phyloP scores from a whole-genome alignment of 2,888 invertebrate species.

The Caenorhabditis sinica region DNA sequence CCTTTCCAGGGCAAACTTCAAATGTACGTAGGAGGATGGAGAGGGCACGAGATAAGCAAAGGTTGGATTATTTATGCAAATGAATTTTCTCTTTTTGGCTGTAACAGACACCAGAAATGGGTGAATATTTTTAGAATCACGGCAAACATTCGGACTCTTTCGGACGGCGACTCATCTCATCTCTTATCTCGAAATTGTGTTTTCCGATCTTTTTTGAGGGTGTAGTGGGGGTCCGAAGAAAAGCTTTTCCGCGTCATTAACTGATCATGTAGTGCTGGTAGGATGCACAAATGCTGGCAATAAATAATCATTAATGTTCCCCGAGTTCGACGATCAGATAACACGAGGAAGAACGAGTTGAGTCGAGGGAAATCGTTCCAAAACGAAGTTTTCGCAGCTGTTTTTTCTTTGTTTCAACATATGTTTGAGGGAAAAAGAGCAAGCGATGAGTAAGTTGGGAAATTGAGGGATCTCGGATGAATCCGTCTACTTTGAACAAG shows the following conservation, averaged over 20 bases:
- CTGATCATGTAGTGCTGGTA: constrained; percentile 59
- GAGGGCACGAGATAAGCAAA: constrained; percentile 17
- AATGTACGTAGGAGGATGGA: constrained; percentile 49
- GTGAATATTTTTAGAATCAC: constrained; percentile 12
- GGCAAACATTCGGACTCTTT: too few relatives aligned
- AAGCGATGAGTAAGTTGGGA: constrained; percentile 14
- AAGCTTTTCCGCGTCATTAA: constrained; percentile 55
- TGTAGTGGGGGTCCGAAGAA: constrained; percentile 11
- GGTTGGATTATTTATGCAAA: constrained; percentile 52
- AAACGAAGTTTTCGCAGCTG: constrained; percentile 56
- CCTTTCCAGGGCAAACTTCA: constrained; percentile 52
- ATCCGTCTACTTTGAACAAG: constrained; percentile 20
- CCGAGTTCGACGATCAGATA: constrained; percentile 62
- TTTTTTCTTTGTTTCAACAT: constrained; percentile 60
- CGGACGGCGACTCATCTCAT: neutral
- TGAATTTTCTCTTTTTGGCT: constrained; percentile 5
- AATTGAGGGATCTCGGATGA: constrained; percentile 13
- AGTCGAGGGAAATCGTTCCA: constrained; percentile 23
- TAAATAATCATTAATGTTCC: constrained; percentile 67
- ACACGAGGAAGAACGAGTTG: constrained; percentile 47
- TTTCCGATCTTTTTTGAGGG: constrained; percentile 31
- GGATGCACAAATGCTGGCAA: constrained; percentile 57
- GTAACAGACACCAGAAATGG: neutral
- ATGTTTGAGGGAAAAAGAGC: constrained; percentile 29
- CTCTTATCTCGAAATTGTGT: constrained; percentile 13